Evolutionary conservation across 2,113 vertebrate genomes (phyloP).

Genomic region (Glaucomys volans): DNA sequence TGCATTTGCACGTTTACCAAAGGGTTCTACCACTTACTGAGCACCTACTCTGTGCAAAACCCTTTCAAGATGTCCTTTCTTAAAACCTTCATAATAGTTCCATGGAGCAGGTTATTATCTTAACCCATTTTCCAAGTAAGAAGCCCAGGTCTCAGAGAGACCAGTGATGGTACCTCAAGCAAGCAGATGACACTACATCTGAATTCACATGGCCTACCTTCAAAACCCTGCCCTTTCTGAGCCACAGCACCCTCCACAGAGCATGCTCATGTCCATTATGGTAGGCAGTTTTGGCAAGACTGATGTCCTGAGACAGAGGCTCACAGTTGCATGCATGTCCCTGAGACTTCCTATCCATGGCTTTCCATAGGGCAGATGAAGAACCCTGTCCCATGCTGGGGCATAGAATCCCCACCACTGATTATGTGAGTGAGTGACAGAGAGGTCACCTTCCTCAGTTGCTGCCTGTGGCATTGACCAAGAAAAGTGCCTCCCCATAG

Average conservation of each 20-base stretch:
- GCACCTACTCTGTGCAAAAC: not conserved
- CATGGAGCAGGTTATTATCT: not conserved
- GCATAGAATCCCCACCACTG: not conserved
- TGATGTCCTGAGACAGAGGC: not conserved
- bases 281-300: not conserved
- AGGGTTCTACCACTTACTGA: not conserved
- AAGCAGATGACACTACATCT: not conserved
- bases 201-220: not conserved
- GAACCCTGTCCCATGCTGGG: not conserved
- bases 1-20: not conserved
- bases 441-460: not conserved
- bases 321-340: not conserved
- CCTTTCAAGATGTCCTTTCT: not conserved
- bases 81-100: not conserved
- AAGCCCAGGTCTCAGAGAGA: not conserved
- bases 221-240: not conserved
- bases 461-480: not conserved
- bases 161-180: not conserved
- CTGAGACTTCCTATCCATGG: not conserved
- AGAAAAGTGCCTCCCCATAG: not conserved
- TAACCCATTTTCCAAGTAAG: not conserved
- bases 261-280: fast-evolving
- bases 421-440: not conserved
- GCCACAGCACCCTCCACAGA: not conserved
- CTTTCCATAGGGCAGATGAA: not conserved